A percentile compares a stretch with the other conserved stretches of the same genome.
Conservation (phyloP, 2,113 vertebrate species). For the Platichthys stellatus region DNA sequence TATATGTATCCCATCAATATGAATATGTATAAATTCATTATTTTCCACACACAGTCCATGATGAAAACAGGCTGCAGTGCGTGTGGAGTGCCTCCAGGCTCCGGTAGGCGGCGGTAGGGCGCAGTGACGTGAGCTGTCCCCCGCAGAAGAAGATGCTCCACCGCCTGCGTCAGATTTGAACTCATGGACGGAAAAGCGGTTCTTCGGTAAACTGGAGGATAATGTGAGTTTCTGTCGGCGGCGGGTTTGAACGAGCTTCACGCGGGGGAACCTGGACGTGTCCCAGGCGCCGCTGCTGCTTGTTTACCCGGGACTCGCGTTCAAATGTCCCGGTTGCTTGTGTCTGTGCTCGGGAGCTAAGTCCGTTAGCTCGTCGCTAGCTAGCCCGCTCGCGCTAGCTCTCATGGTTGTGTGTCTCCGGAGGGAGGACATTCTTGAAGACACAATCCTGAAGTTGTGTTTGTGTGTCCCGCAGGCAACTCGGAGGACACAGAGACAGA, state of each 20-base stretch:
- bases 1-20: too few relatives aligned
- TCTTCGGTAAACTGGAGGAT: neutral
- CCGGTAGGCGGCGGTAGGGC: neutral
- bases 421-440: neutral
- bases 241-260: neutral
- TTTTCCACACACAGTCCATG: too few relatives aligned
- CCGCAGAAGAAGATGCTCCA: constrained; percentile 37
- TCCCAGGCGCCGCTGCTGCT: neutral
- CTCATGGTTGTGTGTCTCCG: neutral
- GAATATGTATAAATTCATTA: too few relatives aligned
- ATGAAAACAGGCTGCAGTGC: too few relatives aligned
- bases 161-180: constrained; percentile 10
- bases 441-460: neutral
- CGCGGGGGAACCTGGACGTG: neutral
- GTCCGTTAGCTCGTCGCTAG: constrained; percentile 25
- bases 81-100: neutral
- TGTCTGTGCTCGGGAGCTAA: neutral
- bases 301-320: neutral
- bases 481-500: neutral
- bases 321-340: neutral
- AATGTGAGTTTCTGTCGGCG: neutral
- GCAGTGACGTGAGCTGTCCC: accelerated
- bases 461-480: constrained; percentile 6
- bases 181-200: constrained; percentile 47
- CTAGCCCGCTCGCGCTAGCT: constrained; percentile 9